These are phyloP conservation scores for Callimorpha dominula DNA, from an alignment of 2,888 invertebrate species.

Conservation along the genomic window DNA sequence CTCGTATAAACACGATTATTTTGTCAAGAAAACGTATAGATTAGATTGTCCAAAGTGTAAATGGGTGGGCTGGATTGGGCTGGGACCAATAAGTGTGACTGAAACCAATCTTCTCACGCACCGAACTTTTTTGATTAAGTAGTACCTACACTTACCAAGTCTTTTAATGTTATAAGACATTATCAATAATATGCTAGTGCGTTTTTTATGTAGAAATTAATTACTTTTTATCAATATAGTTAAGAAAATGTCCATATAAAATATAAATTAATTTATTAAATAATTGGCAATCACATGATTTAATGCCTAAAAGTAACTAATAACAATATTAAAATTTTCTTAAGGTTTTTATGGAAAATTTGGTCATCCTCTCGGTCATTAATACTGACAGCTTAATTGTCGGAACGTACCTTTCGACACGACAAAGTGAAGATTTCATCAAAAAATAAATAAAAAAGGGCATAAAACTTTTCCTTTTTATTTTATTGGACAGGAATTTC, in stretches of 20 bases:
- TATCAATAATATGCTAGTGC: not conserved
- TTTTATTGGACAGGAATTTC: constrained; percentile 68
- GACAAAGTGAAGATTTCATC: constrained; percentile 47
- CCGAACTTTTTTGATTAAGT: not conserved
- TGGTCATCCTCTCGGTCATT: constrained; percentile 29
- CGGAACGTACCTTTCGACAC: constrained; percentile 39
- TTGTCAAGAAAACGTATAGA: constrained; percentile 46
- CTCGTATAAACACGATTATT: constrained; percentile 43
- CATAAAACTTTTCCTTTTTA: constrained; percentile 61
- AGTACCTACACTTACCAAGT: not conserved
- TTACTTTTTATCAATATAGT: not conserved
- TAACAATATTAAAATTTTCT: not conserved
- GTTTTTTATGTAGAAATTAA: not conserved
- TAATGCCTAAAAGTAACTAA: not conserved
- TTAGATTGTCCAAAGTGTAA: constrained; percentile 33
- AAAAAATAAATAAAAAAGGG: constrained; percentile 56
- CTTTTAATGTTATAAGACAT: not conserved
- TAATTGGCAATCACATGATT: not conserved
- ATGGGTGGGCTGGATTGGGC: constrained; percentile 10
- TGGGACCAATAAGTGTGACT: constrained; percentile 10
- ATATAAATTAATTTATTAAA: not conserved
- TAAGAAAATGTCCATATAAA: not conserved
- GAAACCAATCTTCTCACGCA: constrained; percentile 7
- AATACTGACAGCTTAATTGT: constrained; percentile 51
- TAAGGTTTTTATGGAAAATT: constrained; percentile 22